These are phyloP conservation scores for Oreochromis tanganicae DNA, from an alignment of 2,113 vertebrate species.

Conservation along the genomic window DNA sequence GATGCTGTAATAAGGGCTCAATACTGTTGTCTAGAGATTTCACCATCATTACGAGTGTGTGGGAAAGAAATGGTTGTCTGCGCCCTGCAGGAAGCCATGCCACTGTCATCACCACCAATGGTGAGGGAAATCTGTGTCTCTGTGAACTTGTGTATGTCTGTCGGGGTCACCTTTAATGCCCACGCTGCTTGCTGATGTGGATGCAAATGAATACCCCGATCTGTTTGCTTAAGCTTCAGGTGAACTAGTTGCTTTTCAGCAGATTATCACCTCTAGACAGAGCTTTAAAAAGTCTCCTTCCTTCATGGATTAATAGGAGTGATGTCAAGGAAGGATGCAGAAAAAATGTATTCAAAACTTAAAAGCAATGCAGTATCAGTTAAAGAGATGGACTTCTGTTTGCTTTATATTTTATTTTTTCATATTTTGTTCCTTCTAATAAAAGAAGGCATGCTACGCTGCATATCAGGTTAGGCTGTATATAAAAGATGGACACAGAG, in stretches of 20 bases:
- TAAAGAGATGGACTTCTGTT: fast-evolving
- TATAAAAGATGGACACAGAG: not conserved
- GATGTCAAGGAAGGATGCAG: not conserved
- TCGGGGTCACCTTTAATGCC: slow-evolving; percentile 14
- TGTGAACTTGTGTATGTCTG: slow-evolving; percentile 11
- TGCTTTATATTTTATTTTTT: not conserved
- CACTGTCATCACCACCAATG: slow-evolving; percentile 47
- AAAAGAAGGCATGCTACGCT: not conserved
- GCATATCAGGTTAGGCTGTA: not conserved
- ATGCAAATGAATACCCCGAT: slow-evolving; percentile 15
- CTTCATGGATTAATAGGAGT: not conserved
- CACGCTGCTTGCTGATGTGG: not conserved
- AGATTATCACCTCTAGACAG: not conserved
- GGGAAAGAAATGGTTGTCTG: slow-evolving; percentile 13
- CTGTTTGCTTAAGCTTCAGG: not conserved
- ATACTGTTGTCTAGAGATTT: not conserved
- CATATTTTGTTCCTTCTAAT: not conserved
- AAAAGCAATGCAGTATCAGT: not conserved
- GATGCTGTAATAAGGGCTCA: not conserved
- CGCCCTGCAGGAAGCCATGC: slow-evolving; percentile 8
- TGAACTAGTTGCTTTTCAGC: not conserved
- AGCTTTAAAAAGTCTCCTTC: not conserved
- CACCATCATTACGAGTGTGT: not conserved
- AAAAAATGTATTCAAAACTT: not conserved
- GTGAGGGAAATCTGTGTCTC: slow-evolving; percentile 30